These are phyloP conservation scores for Drosophila histrio DNA, from an alignment of 2,888 invertebrate genomes.

Conservation along the genomic window DNA sequence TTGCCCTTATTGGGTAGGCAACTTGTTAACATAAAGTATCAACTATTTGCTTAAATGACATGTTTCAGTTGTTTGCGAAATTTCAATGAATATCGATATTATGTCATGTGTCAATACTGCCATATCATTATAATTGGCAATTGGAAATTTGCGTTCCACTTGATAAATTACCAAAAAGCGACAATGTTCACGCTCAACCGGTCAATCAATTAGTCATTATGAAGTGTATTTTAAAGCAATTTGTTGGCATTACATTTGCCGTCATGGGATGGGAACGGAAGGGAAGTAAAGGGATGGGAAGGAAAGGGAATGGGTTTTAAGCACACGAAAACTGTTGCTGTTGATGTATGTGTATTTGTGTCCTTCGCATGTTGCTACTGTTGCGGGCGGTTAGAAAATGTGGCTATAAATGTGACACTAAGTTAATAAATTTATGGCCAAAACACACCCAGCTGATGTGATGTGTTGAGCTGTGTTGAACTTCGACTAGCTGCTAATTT, in stretches of 20 bases:
- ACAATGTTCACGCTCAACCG: conserved; percentile 42
- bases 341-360: not conserved
- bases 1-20: too few species aligned
- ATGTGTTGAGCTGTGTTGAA: conserved; percentile 10
- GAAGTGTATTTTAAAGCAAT: conserved; percentile 43
- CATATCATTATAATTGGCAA: conserved; percentile 21
- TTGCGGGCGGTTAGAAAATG: conserved; percentile 50
- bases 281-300: not conserved
- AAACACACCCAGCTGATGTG: conserved; percentile 71
- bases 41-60: not conserved
- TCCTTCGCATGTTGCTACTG: conserved; percentile 26
- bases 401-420: conserved; percentile 76
- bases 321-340: conserved; percentile 13
- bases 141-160: conserved; percentile 9
- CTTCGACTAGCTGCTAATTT: conserved; percentile 51
- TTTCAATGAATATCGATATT: not conserved
- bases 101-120: not conserved
- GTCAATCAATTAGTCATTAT: conserved; percentile 49
- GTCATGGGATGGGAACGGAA: not conserved
- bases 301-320: not conserved
- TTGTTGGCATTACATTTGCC: conserved; percentile 25
- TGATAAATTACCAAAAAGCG: conserved; percentile 35
- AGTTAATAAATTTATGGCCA: conserved; percentile 77
- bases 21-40: too few species aligned
- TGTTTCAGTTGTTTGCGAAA: not conserved